These are phyloP conservation scores for Lasioglossum vierecki DNA, from an alignment of 2,888 invertebrate species.

Conservation along the genomic window DNA sequence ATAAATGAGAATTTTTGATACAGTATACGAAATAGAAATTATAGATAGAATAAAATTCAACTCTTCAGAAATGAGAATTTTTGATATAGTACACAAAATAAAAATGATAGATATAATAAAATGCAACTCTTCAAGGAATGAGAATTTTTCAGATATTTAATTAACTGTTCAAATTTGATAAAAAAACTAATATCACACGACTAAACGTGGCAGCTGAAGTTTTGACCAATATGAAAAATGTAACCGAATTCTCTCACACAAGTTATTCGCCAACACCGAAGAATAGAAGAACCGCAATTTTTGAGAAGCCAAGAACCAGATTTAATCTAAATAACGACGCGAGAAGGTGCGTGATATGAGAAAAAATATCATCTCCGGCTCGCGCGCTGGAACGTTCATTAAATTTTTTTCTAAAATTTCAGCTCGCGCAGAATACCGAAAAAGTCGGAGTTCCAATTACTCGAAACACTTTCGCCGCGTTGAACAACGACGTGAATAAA, in stretches of 20 bases:
- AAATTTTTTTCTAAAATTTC: conserved; percentile 5
- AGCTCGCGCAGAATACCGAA: background rate
- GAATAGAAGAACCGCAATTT: background rate
- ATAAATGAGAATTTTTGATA: background rate
- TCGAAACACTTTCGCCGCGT: conserved; percentile 8
- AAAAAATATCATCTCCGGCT: background rate
- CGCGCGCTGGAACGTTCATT: background rate
- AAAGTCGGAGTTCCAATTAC: conserved; percentile 17
- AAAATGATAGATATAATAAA: no score
- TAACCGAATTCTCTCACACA: background rate
- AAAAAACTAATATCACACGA: background rate
- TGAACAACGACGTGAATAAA: conserved; percentile 43
- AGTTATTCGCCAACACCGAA: background rate
- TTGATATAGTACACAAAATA: no score
- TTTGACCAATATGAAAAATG: background rate
- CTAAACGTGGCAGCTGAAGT: background rate
- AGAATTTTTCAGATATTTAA: background rate
- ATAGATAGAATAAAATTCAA: no score
- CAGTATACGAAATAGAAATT: no score
- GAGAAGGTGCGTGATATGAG: background rate
- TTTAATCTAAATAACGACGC: background rate
- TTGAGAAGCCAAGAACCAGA: background rate
- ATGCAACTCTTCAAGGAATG: background rate
- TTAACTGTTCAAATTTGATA: no score
- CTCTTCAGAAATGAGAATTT: no score